Evolutionary conservation across 2,888 invertebrate species (phyloP), one percentile per base, ranked within the genome.

Genomic region (Pharmacophagus antenor): DNA sequence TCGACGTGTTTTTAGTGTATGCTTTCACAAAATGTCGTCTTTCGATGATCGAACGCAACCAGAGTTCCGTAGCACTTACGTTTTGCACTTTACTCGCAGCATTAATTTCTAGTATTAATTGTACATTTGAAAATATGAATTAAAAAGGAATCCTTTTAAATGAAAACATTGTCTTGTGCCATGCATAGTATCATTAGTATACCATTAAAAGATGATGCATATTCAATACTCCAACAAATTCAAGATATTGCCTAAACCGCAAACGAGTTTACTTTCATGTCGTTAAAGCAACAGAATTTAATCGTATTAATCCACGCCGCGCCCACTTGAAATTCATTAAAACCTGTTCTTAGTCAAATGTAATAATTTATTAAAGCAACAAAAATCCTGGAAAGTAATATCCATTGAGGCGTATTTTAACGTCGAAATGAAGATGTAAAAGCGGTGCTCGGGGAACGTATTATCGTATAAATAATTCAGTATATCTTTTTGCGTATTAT

Each of bases 401-500:
- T 84, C 78, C 84, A 85, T 85, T 85, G 83, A 85, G 74, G 87
- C 85, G 82, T 85, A 82, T 68, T 84, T 84, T 82, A 80, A 83
- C 77, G 73, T 75, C 79, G 69, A 77, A 77, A 70, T 70, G 73
- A 70, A 74, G 72, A 78, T 73, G 76, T 70, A 66, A 70, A 72
- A 67, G 68, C 62, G n/a, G 65, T 60, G 63, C 72, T 66, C 73
- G 69, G 74, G 69, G 65, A 74, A 76, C 82, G 85, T 84, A 87
- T 89, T 88, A 87, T 65, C 80, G 78, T 76, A 86, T 90, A 85
- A 89, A 89, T 88, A 85, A 90, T 90, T 89, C 89, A 88, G 83
- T 79, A 80, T 88, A 89, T 88, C 88, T 85, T 83, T 82, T 78
- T 73, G 76, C 74, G 87, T 82, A 88, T 89, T 89, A 89, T 88